Evolutionary conservation across 2,888 invertebrate genomes (phyloP).

Genomic region (Lasioglossum zephyrum): DNA sequence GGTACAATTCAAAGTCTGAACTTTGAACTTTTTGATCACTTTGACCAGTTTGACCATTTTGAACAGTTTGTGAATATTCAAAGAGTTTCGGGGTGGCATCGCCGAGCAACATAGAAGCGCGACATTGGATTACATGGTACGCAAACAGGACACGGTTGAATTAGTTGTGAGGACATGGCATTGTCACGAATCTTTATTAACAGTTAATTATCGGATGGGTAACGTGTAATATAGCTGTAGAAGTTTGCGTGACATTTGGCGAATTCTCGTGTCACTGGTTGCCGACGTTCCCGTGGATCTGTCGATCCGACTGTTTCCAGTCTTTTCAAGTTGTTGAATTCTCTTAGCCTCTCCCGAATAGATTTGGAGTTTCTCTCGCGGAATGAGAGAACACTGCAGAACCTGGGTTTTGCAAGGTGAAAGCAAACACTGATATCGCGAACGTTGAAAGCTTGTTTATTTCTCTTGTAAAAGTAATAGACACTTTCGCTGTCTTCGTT

Average conservation of each 20-base stretch:
- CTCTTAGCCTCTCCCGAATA: background rate
- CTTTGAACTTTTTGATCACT: background rate
- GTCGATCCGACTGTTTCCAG: background rate
- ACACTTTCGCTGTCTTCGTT: background rate
- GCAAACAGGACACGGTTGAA: slow-evolving; percentile 33
- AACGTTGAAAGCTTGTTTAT: background rate
- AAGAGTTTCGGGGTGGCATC: background rate
- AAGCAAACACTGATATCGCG: background rate
- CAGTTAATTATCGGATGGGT: background rate
- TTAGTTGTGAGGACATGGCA: background rate
- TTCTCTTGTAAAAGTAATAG: background rate
- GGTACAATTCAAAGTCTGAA: background rate
- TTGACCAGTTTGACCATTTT: too few species aligned
- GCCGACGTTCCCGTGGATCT: background rate
- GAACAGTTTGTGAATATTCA: background rate
- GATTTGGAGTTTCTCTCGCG: background rate
- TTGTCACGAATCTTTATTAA: slow-evolving; percentile 31
- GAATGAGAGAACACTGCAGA: background rate
- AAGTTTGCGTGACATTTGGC: slow-evolving; percentile 12
- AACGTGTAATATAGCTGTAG: background rate
- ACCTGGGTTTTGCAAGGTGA: background rate
- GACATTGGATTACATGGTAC: background rate
- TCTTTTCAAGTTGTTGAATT: background rate
- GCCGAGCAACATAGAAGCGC: background rate
- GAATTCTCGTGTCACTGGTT: background rate